Conservation (phyloP, 1,140 invertebrate species). For the Ceratina calcarata region DNA sequence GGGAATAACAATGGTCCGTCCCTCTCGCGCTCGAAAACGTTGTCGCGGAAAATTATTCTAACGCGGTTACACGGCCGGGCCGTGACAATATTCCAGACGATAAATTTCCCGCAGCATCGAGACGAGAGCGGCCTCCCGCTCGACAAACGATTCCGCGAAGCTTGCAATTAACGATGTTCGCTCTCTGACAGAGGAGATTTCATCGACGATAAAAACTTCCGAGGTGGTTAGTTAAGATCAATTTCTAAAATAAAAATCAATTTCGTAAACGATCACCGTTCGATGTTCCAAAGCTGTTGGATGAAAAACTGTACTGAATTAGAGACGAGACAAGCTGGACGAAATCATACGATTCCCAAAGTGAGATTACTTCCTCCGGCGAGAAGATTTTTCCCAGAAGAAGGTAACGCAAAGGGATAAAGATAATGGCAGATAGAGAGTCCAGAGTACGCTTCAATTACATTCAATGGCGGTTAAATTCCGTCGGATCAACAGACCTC, state of each 20-base stretch:
- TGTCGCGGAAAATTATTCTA: slow-evolving; percentile 12
- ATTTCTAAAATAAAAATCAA: not conserved
- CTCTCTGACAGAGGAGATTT: not conserved
- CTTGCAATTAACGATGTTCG: not conserved
- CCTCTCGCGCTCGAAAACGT: slow-evolving; percentile 1
- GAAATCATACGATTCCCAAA: not conserved
- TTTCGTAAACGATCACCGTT: not conserved
- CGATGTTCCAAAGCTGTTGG: not conserved
- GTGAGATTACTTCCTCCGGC: not conserved
- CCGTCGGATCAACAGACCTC: slow-evolving; percentile 51
- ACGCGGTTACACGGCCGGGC: not conserved
- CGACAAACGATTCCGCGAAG: slow-evolving; percentile 2
- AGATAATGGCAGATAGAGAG: not conserved
- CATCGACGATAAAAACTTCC: not conserved
- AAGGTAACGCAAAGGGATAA: not conserved
- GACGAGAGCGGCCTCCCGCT: not conserved
- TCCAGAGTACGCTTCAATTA: slow-evolving; percentile 23
- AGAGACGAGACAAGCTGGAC: not conserved
- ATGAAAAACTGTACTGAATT: no score
- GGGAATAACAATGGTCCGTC: not conserved
- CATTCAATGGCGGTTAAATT: slow-evolving; percentile 39
- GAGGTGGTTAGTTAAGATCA: not conserved
- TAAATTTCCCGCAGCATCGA: slow-evolving; percentile 6
- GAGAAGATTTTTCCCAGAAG: not conserved
- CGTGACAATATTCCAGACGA: slow-evolving; percentile 7